phyloP scores from a whole-genome alignment of 2,888 invertebrate genomes.

The Cylindroiulus punctatus region DNA sequence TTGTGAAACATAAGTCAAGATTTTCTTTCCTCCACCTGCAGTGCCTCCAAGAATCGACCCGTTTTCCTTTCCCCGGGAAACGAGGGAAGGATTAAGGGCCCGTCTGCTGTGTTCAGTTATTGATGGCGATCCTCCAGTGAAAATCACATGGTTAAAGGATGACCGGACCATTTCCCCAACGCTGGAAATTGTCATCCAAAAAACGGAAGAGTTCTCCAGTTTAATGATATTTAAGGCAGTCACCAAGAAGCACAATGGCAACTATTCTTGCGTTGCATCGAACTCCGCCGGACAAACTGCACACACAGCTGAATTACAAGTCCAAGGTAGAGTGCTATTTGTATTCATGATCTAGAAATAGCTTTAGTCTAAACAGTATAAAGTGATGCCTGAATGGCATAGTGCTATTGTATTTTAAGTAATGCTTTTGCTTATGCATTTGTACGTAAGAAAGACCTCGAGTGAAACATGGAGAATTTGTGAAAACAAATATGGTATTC shows the following conservation, averaged over 20 bases:
- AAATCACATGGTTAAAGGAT: constrained; percentile 69
- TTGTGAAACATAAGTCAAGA: background rate
- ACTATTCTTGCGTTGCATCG: constrained; percentile 67
- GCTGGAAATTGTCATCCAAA: constrained; percentile 62
- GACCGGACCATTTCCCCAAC: constrained; percentile 67
- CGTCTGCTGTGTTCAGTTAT: constrained; percentile 67
- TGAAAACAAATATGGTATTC: no score
- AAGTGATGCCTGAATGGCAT: background rate
- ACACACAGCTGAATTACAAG: constrained; percentile 62
- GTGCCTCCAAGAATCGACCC: constrained; percentile 67
- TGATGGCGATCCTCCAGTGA: constrained; percentile 68
- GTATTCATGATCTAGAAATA: background rate
- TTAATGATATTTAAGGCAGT: constrained; percentile 69
- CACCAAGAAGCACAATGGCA: constrained; percentile 68
- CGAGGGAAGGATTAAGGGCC: constrained; percentile 65
- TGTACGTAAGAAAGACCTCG: background rate
- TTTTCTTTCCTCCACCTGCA: constrained; percentile 59
- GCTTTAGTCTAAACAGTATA: background rate
- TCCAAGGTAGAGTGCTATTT: constrained; percentile 56
- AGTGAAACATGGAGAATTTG: background rate
- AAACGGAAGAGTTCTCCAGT: constrained; percentile 64
- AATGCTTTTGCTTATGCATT: background rate
- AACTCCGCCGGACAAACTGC: constrained; percentile 62
- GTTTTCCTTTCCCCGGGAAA: constrained; percentile 64
- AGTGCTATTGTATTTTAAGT: background rate